Percentiles rank a stretch among this genome's conserved stretches.
Conservation (phyloP, 2,113 vertebrate species). For the Cinclus mexicanus region DNA sequence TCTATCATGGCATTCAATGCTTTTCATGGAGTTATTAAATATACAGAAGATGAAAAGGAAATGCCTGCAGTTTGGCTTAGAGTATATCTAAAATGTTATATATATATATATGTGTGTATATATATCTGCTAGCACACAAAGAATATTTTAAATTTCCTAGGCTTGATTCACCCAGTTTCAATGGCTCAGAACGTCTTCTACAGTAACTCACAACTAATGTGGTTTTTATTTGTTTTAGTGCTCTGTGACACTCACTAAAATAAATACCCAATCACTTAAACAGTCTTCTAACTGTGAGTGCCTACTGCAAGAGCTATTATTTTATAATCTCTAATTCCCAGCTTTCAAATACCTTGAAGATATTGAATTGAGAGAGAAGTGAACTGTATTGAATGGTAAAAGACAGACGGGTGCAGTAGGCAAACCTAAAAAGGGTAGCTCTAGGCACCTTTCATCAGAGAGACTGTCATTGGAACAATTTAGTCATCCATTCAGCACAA, state of each 20-base stretch:
- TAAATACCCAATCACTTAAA: slow-evolving; percentile 58
- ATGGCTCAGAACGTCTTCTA: background rate
- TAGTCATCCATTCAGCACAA: slow-evolving; percentile 23
- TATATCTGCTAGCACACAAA: background rate
- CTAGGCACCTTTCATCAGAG: slow-evolving; percentile 37
- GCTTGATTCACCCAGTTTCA: slow-evolving; percentile 1
- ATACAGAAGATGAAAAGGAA: slow-evolving; percentile 43
- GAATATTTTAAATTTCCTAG: slow-evolving; percentile 41
- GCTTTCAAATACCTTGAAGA: slow-evolving; percentile 41
- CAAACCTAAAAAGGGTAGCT: slow-evolving; percentile 17
- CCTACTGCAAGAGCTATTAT: slow-evolving; percentile 19
- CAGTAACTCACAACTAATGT: slow-evolving; percentile 35
- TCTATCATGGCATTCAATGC: slow-evolving; percentile 14
- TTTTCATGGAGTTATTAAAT: slow-evolving; percentile 45
- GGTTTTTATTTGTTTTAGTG: slow-evolving; percentile 51
- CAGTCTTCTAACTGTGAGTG: slow-evolving; percentile 17
- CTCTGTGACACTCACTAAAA: background rate
- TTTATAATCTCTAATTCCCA: slow-evolving; percentile 53
- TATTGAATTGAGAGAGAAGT: slow-evolving; percentile 41
- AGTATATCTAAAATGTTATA: background rate
- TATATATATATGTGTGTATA: background rate
- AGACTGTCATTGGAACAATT: slow-evolving; percentile 45
- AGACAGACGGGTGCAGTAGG: slow-evolving; percentile 1
- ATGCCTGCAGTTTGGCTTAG: slow-evolving; percentile 16
- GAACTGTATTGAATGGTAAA: background rate